Conservation (phyloP, 2,797 vertebrate species). For the Australoheros facetus region DNA sequence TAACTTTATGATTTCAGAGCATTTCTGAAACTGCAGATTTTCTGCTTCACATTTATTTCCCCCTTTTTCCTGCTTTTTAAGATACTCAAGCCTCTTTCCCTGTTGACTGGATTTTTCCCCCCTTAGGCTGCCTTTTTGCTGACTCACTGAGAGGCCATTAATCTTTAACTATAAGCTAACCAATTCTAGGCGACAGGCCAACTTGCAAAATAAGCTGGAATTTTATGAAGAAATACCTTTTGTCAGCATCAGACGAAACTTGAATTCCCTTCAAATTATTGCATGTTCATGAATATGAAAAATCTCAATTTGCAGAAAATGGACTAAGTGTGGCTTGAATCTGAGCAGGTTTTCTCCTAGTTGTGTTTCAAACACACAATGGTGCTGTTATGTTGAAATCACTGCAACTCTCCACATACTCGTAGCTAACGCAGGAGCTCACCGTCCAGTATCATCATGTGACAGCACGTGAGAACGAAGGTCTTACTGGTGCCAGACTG, state of each 20-base stretch:
- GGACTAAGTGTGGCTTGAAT: background rate
- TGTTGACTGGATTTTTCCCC: constrained; percentile 14
- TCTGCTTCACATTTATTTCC: background rate
- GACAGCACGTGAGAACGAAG: constrained; percentile 52
- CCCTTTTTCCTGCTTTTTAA: background rate
- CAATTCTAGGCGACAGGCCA: constrained; percentile 18
- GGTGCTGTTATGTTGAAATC: constrained; percentile 3
- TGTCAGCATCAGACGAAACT: constrained; percentile 10
- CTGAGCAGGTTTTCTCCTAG: background rate
- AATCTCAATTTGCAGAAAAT: background rate
- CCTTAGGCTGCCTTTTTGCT: constrained; percentile 50
- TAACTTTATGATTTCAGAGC: background rate
- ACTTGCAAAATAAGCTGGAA: constrained; percentile 7
- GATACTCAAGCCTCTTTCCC: constrained; percentile 21
- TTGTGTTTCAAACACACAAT: background rate
- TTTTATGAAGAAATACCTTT: constrained; percentile 15
- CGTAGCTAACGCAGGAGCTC: constrained; percentile 3
- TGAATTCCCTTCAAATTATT: background rate
- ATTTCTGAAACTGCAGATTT: background rate
- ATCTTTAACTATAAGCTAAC: constrained; percentile 61
- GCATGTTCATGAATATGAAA: background rate
- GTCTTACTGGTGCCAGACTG: constrained; percentile 10
- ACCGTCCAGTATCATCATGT: constrained; percentile 23
- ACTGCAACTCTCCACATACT: background rate
- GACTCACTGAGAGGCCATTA: constrained; percentile 66